Evolutionary conservation across 2,113 vertebrate genomes (phyloP).

Genomic region (Paracyprichromis sp.): DNA sequence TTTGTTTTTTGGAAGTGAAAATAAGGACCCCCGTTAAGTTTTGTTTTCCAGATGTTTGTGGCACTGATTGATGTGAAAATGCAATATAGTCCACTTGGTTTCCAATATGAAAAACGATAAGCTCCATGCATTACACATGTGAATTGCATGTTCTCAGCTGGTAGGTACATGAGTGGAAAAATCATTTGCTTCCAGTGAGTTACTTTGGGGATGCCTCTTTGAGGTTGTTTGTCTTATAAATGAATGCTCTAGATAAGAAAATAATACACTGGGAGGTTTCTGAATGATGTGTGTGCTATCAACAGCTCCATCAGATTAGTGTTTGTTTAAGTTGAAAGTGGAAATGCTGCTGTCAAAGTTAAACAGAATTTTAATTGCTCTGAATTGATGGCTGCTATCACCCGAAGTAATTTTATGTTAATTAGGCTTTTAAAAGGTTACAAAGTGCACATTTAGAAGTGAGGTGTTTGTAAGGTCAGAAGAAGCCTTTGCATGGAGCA

Average conservation of each 20-base stretch:
- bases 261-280: neutral
- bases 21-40: neutral
- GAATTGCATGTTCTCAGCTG: neutral
- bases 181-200: neutral
- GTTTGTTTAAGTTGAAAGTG: neutral
- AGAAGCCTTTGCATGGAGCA: neutral
- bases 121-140: neutral
- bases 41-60: neutral
- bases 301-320: neutral
- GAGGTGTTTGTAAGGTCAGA: constrained; percentile 6
- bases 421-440: neutral
- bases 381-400: neutral
- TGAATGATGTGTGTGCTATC: neutral
- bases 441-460: neutral
- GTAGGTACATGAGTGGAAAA: neutral
- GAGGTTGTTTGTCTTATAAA: neutral
- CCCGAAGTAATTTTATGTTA: neutral
- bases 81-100: neutral
- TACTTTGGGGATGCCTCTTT: neutral
- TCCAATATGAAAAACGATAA: neutral
- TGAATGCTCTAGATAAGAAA: neutral
- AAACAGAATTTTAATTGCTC: neutral
- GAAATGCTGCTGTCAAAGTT: neutral
- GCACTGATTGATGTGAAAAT: neutral
- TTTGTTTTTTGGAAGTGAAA: neutral